Evolutionary conservation across 2,113 vertebrate genomes (phyloP).

Genomic region (Condylura cristata): DNA sequence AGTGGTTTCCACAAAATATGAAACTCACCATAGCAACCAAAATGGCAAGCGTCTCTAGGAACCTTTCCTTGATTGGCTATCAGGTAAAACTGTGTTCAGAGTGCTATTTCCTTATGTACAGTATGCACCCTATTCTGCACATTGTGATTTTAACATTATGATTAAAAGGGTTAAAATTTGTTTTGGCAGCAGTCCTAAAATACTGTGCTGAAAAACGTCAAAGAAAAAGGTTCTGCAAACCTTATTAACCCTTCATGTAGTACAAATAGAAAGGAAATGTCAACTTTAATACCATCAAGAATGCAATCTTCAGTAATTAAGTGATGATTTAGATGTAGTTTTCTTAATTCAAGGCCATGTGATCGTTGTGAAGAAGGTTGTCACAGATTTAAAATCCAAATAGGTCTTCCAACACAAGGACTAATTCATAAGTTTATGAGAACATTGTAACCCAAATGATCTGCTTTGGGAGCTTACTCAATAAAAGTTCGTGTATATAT

Average conservation of each 20-base stretch:
- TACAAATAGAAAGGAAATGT: conserved; percentile 83
- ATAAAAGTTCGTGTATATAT: neutral
- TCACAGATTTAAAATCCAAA: conserved; percentile 52
- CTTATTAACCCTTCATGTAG: conserved; percentile 84
- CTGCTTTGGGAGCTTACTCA: neutral
- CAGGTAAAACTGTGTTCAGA: conserved; percentile 46
- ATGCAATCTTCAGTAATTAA: conserved; percentile 81
- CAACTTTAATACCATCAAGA: conserved; percentile 81
- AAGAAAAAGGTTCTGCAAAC: conserved; percentile 84
- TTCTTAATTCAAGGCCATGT: conserved; percentile 47
- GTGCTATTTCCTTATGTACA: conserved; percentile 26
- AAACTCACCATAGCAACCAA: conserved; percentile 81
- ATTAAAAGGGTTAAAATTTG: conserved; percentile 85
- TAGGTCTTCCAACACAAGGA: neutral
- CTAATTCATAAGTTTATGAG: neutral
- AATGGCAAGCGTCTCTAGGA: conserved; percentile 70
- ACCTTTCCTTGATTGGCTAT: conserved; percentile 68
- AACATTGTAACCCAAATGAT: neutral
- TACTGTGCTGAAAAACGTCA: conserved; percentile 76
- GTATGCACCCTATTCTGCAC: conserved; percentile 33
- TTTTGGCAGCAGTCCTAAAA: conserved; percentile 74
- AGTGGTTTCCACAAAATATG: conserved; percentile 81
- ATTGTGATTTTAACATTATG: conserved; percentile 75
- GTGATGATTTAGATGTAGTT: conserved; percentile 72
- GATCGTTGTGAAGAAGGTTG: neutral